phyloP scores from a whole-genome alignment of 2,113 vertebrate genomes.

The Ochotona curzoniae region DNA sequence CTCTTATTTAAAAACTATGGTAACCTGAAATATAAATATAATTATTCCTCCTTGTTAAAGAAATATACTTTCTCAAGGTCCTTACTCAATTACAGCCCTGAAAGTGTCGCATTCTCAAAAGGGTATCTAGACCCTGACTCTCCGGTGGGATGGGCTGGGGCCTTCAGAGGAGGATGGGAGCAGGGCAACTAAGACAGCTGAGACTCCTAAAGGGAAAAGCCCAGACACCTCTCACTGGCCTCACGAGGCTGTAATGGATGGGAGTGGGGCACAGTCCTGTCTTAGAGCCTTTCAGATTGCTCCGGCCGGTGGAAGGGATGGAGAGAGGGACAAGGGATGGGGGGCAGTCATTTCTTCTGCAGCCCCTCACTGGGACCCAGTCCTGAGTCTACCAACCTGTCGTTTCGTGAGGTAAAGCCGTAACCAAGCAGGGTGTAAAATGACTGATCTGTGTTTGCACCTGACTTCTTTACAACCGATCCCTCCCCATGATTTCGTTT shows the following conservation, averaged over 20 bases:
- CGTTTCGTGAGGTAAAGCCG: slow-evolving; percentile 48
- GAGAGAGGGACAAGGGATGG: not conserved
- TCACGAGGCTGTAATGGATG: not conserved
- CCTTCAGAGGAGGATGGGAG: slow-evolving; percentile 41
- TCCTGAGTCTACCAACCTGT: slow-evolving; percentile 24
- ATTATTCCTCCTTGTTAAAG: slow-evolving; percentile 78
- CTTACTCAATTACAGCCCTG: slow-evolving; percentile 53
- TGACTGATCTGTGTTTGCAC: slow-evolving; percentile 59
- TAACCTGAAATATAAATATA: slow-evolving; percentile 83
- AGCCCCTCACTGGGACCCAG: not conserved
- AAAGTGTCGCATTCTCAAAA: slow-evolving; percentile 70
- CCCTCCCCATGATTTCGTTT: slow-evolving; percentile 28
- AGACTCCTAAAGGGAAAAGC: slow-evolving; percentile 59
- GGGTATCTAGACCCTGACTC: slow-evolving; percentile 52
- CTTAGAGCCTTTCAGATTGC: not conserved
- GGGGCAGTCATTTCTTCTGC: slow-evolving; percentile 28
- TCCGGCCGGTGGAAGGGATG: not conserved
- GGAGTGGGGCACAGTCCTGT: not conserved
- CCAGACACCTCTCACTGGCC: slow-evolving; percentile 45
- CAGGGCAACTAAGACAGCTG: slow-evolving; percentile 49
- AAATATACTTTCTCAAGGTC: slow-evolving; percentile 63
- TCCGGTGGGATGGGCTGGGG: not conserved
- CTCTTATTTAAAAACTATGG: slow-evolving; percentile 33
- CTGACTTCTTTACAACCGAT: slow-evolving; percentile 67
- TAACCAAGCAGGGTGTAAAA: slow-evolving; percentile 61